Evolutionary conservation across 2,113 vertebrate species (phyloP).

Genomic region (Petrocephalus zakoni): DNA sequence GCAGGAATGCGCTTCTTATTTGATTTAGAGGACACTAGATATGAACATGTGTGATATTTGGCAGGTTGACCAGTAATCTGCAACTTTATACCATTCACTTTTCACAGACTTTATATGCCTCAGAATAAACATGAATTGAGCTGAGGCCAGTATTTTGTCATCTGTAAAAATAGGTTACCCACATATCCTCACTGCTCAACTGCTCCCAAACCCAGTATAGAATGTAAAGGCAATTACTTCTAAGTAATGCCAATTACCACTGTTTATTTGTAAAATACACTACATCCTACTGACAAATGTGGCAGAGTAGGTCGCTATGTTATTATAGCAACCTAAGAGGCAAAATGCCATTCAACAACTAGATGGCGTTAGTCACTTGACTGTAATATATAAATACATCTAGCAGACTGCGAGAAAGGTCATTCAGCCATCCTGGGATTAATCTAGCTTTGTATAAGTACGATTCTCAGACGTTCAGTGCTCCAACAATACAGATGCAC

Average conservation of each 20-base stretch:
- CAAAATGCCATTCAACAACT: not conserved
- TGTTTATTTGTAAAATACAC: not conserved
- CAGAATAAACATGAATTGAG: not conserved
- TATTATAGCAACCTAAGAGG: not conserved
- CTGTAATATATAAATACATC: not conserved
- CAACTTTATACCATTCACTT: not conserved
- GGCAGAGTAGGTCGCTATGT: not conserved
- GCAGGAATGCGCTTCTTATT: not conserved
- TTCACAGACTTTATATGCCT: not conserved
- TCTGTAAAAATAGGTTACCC: not conserved
- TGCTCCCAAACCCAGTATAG: not conserved
- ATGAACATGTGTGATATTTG: not conserved
- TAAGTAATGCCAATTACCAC: not conserved
- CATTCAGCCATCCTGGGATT: not conserved
- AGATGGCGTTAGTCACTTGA: not conserved
- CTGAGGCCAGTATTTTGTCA: not conserved
- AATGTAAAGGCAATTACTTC: not conserved
- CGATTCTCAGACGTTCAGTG: not conserved
- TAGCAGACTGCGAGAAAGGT: not conserved
- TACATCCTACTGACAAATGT: not conserved
- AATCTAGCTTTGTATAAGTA: not conserved
- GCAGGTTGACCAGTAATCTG: not conserved
- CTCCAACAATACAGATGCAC: not conserved
- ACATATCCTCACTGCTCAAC: not conserved
- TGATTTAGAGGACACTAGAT: not conserved